phyloP scores from a whole-genome alignment of 1,140 invertebrate species.

The Eumeta japonica region DNA sequence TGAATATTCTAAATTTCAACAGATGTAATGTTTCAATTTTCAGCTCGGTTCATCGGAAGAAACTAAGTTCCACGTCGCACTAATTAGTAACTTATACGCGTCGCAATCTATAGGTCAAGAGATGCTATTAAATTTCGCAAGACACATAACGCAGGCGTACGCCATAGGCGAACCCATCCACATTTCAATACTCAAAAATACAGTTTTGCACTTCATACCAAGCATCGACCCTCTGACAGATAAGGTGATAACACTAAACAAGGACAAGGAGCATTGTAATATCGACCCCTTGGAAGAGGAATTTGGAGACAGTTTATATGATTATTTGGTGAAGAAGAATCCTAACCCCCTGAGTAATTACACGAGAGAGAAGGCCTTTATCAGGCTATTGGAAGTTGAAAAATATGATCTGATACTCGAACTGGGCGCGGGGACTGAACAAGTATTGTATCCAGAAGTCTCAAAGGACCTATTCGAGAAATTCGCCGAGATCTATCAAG shows the following conservation, averaged over 20 bases:
- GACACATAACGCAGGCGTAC: slow-evolving; percentile 76
- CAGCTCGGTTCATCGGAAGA: slow-evolving; percentile 74
- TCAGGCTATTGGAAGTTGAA: slow-evolving; percentile 57
- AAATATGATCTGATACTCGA: slow-evolving; percentile 65
- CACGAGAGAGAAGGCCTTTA: slow-evolving; percentile 58
- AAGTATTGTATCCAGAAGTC: slow-evolving; percentile 56
- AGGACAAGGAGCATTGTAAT: slow-evolving; percentile 46
- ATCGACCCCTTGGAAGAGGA: slow-evolving; percentile 49
- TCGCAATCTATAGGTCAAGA: slow-evolving; percentile 83
- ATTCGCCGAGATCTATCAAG: slow-evolving; percentile 50
- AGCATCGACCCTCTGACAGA: slow-evolving; percentile 62
- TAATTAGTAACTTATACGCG: slow-evolving; percentile 82
- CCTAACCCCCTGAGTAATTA: slow-evolving; percentile 36
- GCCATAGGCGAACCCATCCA: slow-evolving; percentile 65
- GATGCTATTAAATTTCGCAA: slow-evolving; percentile 75
- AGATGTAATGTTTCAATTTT: slow-evolving; percentile 9
- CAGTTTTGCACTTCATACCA: slow-evolving; percentile 81
- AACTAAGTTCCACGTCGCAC: slow-evolving; percentile 75
- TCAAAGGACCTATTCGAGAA: slow-evolving; percentile 52
- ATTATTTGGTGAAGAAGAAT: slow-evolving; percentile 37
- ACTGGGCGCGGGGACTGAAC: slow-evolving; percentile 62
- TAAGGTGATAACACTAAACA: slow-evolving; percentile 37
- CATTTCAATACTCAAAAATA: slow-evolving; percentile 64
- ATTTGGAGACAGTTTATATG: slow-evolving; percentile 60
- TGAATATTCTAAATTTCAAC: slow-evolving; percentile 7